These are phyloP conservation scores for Strigamia crassipes DNA, from an alignment of 2,888 invertebrate genomes.

Conservation along the genomic window DNA sequence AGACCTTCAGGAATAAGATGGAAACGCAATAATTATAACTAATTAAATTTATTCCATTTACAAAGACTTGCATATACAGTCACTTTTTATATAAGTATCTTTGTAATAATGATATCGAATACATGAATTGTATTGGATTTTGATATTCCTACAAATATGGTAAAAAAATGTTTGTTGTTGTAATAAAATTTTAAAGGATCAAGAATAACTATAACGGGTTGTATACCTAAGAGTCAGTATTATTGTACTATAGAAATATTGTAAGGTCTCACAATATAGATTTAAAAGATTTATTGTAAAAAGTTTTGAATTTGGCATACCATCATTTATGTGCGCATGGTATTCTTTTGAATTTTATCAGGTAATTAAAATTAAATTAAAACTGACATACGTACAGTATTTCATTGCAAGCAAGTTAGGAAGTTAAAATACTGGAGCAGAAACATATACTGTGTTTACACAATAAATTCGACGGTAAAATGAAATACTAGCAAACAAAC, in stretches of 20 bases:
- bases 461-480: not conserved
- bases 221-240: not conserved
- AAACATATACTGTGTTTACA: not conserved
- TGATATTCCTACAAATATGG: constrained; percentile 20
- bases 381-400: not conserved
- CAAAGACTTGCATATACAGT: constrained; percentile 8
- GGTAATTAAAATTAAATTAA: not conserved
- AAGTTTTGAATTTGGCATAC: not conserved
- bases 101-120: constrained; percentile 19
- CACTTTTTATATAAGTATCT: not conserved
- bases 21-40: not conserved
- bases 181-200: not conserved
- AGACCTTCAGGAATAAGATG: not conserved
- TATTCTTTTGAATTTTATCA: not conserved
- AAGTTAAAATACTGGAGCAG: not conserved
- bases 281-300: not conserved
- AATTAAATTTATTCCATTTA: constrained; percentile 38
- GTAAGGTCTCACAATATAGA: not conserved
- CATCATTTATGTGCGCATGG: not conserved
- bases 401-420: not conserved
- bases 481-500: not conserved
- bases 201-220: not conserved
- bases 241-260: constrained; percentile 8
- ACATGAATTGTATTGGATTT: constrained; percentile 3
- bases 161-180: not conserved